These are phyloP conservation scores for Orthonevra nobilis DNA, from an alignment of 2,888 invertebrate genomes.

Conservation along the genomic window DNA sequence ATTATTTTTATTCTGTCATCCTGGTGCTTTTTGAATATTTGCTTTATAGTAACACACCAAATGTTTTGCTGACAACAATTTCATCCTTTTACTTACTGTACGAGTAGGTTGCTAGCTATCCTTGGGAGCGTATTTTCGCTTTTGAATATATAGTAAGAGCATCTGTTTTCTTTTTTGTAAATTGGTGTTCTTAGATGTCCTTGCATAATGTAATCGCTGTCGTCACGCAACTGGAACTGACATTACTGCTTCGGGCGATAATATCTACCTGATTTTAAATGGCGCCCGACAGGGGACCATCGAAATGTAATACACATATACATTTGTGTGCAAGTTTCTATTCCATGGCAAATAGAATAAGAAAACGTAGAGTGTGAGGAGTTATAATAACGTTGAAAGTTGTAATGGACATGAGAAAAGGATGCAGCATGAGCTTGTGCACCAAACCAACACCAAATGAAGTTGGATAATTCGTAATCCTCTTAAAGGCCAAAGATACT, in stretches of 20 bases:
- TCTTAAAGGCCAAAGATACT: conserved; percentile 20
- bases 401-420: background rate
- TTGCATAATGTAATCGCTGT: conserved; percentile 40
- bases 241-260: conserved; percentile 1
- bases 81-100: background rate
- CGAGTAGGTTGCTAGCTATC: no score
- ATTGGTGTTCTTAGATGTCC: background rate
- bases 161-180: background rate
- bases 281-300: no score
- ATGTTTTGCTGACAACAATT: conserved; percentile 23
- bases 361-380: background rate
- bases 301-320: no score
- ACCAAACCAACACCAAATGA: conserved; percentile 37
- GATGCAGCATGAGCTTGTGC: conserved; percentile 16
- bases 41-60: conserved; percentile 10
- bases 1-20: conserved; percentile 20
- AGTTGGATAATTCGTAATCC: conserved; percentile 45
- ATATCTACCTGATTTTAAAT: conserved; percentile 58
- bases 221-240: background rate
- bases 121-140: no score
- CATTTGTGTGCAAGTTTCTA: conserved; percentile 11
- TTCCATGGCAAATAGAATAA: background rate
- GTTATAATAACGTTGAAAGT: background rate
- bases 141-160: no score
- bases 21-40: background rate